Conservation (phyloP, 2,113 vertebrate genomes). For the Falcunculus frontatus region DNA sequence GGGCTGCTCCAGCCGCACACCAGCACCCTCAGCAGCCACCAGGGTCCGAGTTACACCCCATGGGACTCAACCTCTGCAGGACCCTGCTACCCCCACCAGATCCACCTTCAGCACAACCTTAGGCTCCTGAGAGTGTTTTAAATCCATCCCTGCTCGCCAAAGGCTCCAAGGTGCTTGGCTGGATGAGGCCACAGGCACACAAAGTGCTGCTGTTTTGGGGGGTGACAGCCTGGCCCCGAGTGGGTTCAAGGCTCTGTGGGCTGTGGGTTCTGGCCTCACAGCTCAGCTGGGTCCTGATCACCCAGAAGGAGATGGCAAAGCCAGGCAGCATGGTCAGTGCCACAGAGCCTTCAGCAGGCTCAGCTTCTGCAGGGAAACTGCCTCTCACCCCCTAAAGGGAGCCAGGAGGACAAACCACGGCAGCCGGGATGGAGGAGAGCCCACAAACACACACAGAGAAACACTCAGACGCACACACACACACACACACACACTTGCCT, state of each 20-base stretch:
- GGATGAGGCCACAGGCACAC: accelerated
- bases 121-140: accelerated
- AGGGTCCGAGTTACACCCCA: accelerated
- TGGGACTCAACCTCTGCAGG: not conserved
- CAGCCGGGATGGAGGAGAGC: accelerated
- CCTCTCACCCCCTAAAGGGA: accelerated
- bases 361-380: not conserved
- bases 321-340: accelerated
- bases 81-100: not conserved
- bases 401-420: too few relatives aligned
- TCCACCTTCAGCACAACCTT: accelerated
- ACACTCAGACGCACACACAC: too few relatives aligned
- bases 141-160: accelerated
- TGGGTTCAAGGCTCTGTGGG: accelerated
- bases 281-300: not conserved
- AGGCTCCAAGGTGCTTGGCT: not conserved
- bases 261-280: accelerated
- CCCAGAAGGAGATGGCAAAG: not conserved
- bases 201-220: accelerated
- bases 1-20: not conserved
- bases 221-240: accelerated
- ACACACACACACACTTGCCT: not conserved
- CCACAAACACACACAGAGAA: too few relatives aligned
- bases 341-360: accelerated
- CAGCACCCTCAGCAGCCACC: accelerated